Evolutionary conservation across 2,888 invertebrate species (phyloP).

Genomic region (Peribatodes rhomboidaria): DNA sequence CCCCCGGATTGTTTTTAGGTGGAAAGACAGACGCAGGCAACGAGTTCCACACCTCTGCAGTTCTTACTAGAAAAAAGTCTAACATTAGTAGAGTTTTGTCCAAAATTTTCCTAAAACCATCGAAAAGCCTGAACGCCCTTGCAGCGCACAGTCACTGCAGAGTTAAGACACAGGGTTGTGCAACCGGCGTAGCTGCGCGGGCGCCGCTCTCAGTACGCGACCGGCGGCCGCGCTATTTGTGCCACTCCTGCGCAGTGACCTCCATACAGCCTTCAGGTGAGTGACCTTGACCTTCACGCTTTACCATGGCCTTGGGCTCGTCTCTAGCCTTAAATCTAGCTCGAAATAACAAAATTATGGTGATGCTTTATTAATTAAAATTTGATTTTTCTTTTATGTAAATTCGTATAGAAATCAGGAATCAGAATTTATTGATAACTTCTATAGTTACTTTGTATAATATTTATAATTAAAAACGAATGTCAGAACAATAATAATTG

Average conservation of each 20-base stretch:
- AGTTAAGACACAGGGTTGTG: constrained; percentile 81
- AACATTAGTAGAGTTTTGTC: not conserved
- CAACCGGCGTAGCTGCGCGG: constrained; percentile 62
- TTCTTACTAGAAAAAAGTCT: too few species aligned
- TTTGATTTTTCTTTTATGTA: not conserved
- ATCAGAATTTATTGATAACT: too few species aligned
- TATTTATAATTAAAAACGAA: too few species aligned
- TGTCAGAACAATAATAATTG: too few species aligned
- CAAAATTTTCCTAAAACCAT: constrained; percentile 18
- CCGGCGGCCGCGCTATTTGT: constrained; percentile 71
- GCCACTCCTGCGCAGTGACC: constrained; percentile 67
- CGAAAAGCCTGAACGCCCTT: constrained; percentile 52
- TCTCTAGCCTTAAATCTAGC: not conserved
- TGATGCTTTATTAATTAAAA: not conserved
- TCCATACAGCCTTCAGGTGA: constrained; percentile 69
- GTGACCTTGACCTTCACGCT: constrained; percentile 71
- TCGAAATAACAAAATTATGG: not conserved
- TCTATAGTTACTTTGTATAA: too few species aligned
- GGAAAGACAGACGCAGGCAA: too few species aligned
- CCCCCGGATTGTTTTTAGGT: too few species aligned
- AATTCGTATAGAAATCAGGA: too few species aligned
- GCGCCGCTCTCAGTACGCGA: constrained; percentile 73
- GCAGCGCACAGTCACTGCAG: constrained; percentile 69
- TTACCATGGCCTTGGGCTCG: constrained; percentile 5
- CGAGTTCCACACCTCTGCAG: too few species aligned